Evolutionary conservation across 2,888 invertebrate species (phyloP).

Genomic region (Tanytarsus gracilentus): DNA sequence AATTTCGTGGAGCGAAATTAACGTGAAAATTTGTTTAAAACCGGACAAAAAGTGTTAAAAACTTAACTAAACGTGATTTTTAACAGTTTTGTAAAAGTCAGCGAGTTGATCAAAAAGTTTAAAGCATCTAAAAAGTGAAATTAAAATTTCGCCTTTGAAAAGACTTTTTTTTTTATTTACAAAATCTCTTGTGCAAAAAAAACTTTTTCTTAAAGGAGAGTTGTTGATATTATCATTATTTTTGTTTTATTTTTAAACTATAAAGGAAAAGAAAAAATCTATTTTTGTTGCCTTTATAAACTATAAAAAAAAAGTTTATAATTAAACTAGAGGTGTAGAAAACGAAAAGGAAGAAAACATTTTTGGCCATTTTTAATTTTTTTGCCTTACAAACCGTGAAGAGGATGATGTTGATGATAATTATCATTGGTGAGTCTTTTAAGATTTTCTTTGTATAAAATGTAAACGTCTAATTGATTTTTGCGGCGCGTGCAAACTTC

Average conservation of each 20-base stretch:
- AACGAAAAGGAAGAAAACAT: too few species aligned
- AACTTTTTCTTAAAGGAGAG: neutral
- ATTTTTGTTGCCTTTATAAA: slow-evolving; percentile 14
- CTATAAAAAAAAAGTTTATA: too few species aligned
- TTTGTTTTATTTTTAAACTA: neutral
- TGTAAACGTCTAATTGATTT: too few species aligned
- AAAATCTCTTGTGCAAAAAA: slow-evolving; percentile 25
- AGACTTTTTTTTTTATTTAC: slow-evolving; percentile 20
- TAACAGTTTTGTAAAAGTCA: slow-evolving; percentile 20
- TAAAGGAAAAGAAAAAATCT: slow-evolving; percentile 3
- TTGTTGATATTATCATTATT: slow-evolving; percentile 15
- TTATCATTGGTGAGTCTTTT: too few species aligned
- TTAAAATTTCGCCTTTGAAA: neutral
- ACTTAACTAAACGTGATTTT: neutral
- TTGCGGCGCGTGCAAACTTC: too few species aligned
- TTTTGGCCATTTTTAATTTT: too few species aligned
- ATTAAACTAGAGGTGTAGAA: too few species aligned
- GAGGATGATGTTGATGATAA: too few species aligned
- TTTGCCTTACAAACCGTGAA: too few species aligned
- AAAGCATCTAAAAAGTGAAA: neutral
- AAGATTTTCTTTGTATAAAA: too few species aligned
- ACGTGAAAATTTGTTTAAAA: slow-evolving; percentile 13
- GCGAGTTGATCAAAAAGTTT: neutral
- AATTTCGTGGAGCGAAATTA: slow-evolving; percentile 16
- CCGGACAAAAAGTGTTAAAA: slow-evolving; percentile 24